A percentile compares a stretch with the other conserved stretches of the same genome.
Evolutionary conservation across 2,888 invertebrate genomes (phyloP).

Genomic region (Mayetiola destructor): DNA sequence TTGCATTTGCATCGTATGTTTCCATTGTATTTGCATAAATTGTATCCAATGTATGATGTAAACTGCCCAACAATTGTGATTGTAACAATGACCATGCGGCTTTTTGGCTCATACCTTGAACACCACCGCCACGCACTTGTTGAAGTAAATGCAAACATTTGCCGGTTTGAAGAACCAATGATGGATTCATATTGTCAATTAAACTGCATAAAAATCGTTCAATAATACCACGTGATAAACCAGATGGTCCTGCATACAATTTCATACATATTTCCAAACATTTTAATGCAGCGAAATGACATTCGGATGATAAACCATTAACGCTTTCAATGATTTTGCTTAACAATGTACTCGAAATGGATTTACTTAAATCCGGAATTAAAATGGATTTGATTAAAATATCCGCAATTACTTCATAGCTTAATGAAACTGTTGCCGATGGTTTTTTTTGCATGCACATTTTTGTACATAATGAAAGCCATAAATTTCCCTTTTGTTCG

Average conservation of each 20-base stretch:
- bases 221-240: conserved; percentile 22
- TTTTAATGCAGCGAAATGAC: conserved; percentile 21
- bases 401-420: conserved; percentile 21
- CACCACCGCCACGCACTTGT: conserved; percentile 26
- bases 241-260: conserved; percentile 25
- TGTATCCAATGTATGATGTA: conserved; percentile 23
- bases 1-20: conserved; percentile 21
- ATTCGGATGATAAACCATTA: conserved; percentile 16
- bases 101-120: conserved; percentile 25
- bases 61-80: conserved; percentile 23
- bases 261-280: conserved; percentile 25
- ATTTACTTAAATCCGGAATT: conserved; percentile 25
- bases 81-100: conserved; percentile 26
- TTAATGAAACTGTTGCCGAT: conserved; percentile 18
- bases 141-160: conserved; percentile 29
- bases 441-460: conserved; percentile 21
- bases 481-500: conserved; percentile 23
- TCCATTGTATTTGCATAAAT: conserved; percentile 24
- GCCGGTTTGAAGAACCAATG: conserved; percentile 22
- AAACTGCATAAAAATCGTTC: conserved; percentile 25
- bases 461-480: conserved; percentile 24
- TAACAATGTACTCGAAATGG: conserved; percentile 22
- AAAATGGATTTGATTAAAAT: conserved; percentile 22
- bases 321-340: conserved; percentile 24
- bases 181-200: conserved; percentile 22